A percentile compares a stretch with the other conserved stretches of the same genome.
phyloP scores from a whole-genome alignment of 2,888 invertebrate genomes.

The Acleris cristana region DNA sequence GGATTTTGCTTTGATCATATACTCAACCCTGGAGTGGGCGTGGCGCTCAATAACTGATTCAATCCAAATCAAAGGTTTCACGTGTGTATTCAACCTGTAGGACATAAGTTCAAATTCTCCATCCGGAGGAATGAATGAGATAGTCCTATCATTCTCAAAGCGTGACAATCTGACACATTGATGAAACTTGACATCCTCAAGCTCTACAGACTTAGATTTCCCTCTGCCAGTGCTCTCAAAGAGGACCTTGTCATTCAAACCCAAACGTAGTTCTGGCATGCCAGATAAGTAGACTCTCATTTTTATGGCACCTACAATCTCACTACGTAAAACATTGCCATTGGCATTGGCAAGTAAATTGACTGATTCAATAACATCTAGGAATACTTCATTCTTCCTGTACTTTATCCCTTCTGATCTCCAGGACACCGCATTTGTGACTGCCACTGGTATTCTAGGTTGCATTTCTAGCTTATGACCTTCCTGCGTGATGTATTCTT shows the following conservation, averaged over 20 bases:
- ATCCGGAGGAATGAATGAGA: conserved; percentile 99
- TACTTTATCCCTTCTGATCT: conserved; percentile 99
- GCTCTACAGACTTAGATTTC: conserved; percentile 98
- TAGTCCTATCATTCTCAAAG: conserved; percentile 99
- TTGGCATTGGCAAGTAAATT: conserved; percentile 97
- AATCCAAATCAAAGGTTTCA: conserved; percentile 99
- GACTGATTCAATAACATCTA: conserved; percentile 99
- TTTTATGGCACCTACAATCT: conserved; percentile 99
- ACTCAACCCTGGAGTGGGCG: conserved; percentile 98
- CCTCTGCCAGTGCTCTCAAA: conserved; percentile 99
- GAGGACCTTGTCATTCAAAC: conserved; percentile 98
- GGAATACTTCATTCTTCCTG: conserved; percentile 99
- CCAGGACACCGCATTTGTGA: conserved; percentile 99
- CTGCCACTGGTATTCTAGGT: conserved; percentile 98
- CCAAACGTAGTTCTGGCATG: conserved; percentile 98
- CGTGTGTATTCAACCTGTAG: conserved; percentile 97
- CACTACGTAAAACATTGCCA: conserved; percentile 97
- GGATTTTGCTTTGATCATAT: conserved; percentile 99
- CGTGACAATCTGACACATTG: conserved; percentile 98
- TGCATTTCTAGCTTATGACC: conserved; percentile 98
- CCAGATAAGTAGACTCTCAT: conserved; percentile 99
- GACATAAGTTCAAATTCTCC: conserved; percentile 99
- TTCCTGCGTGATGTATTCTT: conserved; percentile 99
- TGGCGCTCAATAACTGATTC: conserved; percentile 99
- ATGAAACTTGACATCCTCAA: conserved; percentile 99